Percentiles rank a stretch among this genome's conserved stretches.
Evolutionary conservation across 2,888 invertebrate genomes (phyloP).

Genomic region (Tetragonula carbonaria): DNA sequence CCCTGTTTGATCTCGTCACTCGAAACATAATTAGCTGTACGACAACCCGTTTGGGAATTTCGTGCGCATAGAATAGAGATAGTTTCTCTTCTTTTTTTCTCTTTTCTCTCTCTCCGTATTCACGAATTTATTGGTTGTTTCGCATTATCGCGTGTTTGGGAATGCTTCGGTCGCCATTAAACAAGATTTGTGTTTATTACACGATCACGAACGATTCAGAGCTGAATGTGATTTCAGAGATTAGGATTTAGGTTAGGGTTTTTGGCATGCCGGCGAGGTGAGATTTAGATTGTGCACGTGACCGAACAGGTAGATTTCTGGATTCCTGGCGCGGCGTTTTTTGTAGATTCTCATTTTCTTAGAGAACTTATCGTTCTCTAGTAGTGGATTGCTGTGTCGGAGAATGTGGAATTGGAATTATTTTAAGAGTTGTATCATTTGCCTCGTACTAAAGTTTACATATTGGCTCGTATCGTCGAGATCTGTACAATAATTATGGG

Average conservation of each 20-base stretch:
- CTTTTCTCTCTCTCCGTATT: not conserved
- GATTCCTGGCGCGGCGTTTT: not conserved
- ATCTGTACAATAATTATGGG: no score
- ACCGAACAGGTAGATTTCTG: not conserved
- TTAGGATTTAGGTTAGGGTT: not conserved
- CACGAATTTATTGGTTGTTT: not conserved
- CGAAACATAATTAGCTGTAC: conserved; percentile 70
- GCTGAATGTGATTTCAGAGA: not conserved
- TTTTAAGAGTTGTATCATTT: no score
- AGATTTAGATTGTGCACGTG: not conserved
- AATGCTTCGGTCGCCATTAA: not conserved
- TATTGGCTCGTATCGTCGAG: no score
- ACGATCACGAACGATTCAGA: not conserved
- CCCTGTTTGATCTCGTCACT: conserved; percentile 78
- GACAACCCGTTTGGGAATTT: conserved; percentile 62
- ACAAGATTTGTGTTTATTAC: conserved; percentile 6
- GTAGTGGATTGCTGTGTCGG: not conserved
- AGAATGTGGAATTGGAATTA: no score
- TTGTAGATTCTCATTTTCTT: not conserved
- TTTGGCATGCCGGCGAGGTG: not conserved
- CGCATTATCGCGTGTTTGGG: not conserved
- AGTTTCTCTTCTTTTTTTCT: not conserved
- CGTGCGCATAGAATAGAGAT: conserved; percentile 17
- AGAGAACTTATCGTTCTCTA: not conserved
- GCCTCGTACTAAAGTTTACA: no score